Evolutionary conservation across 1,140 invertebrate species (phyloP).

Genomic region (Bombus vancouverensis): DNA sequence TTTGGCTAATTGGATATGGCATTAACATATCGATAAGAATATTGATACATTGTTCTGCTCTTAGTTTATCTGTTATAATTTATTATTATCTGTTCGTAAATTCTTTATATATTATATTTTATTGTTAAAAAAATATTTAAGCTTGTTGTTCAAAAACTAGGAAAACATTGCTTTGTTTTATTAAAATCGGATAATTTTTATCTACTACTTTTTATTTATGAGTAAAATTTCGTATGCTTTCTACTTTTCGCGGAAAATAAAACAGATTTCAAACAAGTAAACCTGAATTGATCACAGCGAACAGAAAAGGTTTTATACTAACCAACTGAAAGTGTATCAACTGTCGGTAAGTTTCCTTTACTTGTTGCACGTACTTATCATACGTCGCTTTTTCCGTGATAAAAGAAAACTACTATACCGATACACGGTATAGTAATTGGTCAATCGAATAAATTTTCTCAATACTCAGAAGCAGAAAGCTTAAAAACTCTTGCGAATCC

Average conservation of each 20-base stretch:
- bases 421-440: not conserved
- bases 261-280: not conserved
- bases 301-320: not conserved
- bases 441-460: not conserved
- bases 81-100: too few relatives aligned
- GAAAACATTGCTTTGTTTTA: too few relatives aligned
- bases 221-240: not conserved
- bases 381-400: too few relatives aligned
- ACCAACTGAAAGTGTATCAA: not conserved
- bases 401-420: slow-evolving; percentile 14
- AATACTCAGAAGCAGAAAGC: not conserved
- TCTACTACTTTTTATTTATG: not conserved
- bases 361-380: too few relatives aligned
- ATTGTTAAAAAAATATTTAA: too few relatives aligned
- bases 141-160: too few relatives aligned
- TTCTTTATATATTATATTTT: too few relatives aligned
- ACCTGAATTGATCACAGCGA: not conserved
- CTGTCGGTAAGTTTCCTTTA: slow-evolving; percentile 16
- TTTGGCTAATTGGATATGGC: too few relatives aligned
- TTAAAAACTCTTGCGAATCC: not conserved
- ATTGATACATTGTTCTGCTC: too few relatives aligned
- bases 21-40: too few relatives aligned
- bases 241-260: not conserved
- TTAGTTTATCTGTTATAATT: too few relatives aligned
- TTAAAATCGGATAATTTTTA: not conserved